These are phyloP conservation scores for Bucco capensis DNA, from an alignment of 2,113 vertebrate species.

Conservation along the genomic window DNA sequence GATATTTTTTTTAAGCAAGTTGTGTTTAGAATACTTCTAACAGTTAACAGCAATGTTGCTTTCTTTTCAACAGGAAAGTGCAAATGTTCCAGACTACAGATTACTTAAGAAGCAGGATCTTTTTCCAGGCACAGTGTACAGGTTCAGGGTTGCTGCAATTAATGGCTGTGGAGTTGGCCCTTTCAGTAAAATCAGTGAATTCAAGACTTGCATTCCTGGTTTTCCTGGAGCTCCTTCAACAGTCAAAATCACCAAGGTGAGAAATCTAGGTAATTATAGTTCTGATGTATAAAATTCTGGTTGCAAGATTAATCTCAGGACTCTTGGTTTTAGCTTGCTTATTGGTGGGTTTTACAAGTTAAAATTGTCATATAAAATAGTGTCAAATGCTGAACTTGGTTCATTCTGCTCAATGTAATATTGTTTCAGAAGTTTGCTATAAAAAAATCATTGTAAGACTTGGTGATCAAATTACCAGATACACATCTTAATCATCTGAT, in stretches of 20 bases:
- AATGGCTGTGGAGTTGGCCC: constrained; percentile 89
- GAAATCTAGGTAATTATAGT: not conserved
- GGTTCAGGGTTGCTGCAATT: constrained; percentile 91
- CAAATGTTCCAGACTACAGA: constrained; percentile 80
- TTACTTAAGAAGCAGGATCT: constrained; percentile 85
- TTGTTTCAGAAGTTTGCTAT: not conserved
- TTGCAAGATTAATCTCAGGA: not conserved
- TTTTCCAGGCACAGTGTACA: constrained; percentile 86
- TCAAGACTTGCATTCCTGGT: constrained; percentile 95
- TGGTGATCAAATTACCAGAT: not conserved
- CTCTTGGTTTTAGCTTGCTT: not conserved
- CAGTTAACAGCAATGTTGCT: not conserved
- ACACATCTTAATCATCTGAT: not conserved
- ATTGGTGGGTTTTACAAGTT: not conserved
- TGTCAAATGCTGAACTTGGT: not conserved
- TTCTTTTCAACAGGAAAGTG: constrained; percentile 72
- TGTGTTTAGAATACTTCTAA: not conserved
- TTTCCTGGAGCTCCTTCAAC: constrained; percentile 97
- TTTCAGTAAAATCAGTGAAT: constrained; percentile 91
- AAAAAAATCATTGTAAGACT: not conserved
- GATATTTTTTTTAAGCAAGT: not conserved
- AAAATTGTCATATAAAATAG: not conserved
- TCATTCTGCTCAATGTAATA: not conserved
- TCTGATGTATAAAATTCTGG: not conserved
- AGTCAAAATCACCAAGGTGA: constrained; percentile 94